Percentiles rank a stretch among this genome's conserved stretches.
phyloP scores from a whole-genome alignment of 2,113 vertebrate species.

The pig (Sus scrofa) region DNA sequence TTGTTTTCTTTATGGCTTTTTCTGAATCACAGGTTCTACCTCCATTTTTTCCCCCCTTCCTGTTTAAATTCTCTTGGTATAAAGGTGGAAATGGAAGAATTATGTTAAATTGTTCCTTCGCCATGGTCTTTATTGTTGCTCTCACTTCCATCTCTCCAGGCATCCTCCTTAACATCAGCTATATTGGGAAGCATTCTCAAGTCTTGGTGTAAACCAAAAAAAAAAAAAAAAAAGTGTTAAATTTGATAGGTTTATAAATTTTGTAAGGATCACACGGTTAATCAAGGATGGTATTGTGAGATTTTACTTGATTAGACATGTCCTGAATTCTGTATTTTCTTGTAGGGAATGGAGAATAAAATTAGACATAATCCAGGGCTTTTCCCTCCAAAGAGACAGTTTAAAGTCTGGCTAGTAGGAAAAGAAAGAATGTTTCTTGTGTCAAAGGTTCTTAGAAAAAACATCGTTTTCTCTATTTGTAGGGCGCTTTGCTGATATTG shows the following conservation, averaged over 20 bases:
- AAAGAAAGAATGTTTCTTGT: slow-evolving; percentile 24
- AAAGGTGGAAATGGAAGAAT: slow-evolving; percentile 56
- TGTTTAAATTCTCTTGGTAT: slow-evolving; percentile 58
- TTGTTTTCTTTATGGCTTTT: slow-evolving; percentile 22
- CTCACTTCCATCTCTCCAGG: neutral
- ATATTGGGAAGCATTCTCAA: slow-evolving; percentile 40
- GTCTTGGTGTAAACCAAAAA: slow-evolving; percentile 25
- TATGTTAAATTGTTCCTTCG: slow-evolving; percentile 52
- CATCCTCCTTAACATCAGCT: neutral
- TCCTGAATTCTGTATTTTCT: neutral
- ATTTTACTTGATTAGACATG: slow-evolving; percentile 34
- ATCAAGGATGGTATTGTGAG: neutral
- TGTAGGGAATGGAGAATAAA: slow-evolving; percentile 5
- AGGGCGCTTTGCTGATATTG: neutral
- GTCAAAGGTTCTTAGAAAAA: slow-evolving; percentile 7
- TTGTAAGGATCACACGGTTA: slow-evolving; percentile 24
- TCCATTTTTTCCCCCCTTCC: slow-evolving; percentile 12
- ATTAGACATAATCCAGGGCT: neutral
- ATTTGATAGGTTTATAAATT: slow-evolving; percentile 19
- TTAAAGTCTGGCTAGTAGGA: slow-evolving; percentile 11
- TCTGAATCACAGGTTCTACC: slow-evolving; percentile 24
- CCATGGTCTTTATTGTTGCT: neutral
- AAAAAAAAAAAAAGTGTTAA: neutral
- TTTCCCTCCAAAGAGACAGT: slow-evolving; percentile 22
- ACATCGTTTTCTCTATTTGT: neutral